Percentiles rank a stretch among this genome's conserved stretches.
Evolutionary conservation across 2,113 vertebrate species (phyloP).

Genomic region (Furnarius figulus): DNA sequence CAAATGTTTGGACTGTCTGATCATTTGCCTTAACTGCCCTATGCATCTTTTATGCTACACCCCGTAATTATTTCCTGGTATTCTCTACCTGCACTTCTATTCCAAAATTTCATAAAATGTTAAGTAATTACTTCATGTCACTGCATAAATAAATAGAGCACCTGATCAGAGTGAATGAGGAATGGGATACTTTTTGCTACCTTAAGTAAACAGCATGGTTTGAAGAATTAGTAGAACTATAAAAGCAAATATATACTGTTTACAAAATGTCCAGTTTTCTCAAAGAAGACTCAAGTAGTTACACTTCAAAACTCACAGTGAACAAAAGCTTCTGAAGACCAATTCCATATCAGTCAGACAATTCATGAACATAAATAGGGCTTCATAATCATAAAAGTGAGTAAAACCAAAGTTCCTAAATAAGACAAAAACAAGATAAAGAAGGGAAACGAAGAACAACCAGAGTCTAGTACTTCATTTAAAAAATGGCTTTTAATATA

Average conservation of each 20-base stretch:
- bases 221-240: not conserved
- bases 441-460: not conserved
- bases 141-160: not conserved
- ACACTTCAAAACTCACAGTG: not conserved
- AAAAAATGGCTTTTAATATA: constrained; percentile 22
- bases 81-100: not conserved
- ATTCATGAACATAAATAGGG: not conserved
- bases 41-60: not conserved
- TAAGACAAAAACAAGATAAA: not conserved
- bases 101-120: not conserved
- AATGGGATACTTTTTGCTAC: not conserved
- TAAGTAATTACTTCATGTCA: not conserved
- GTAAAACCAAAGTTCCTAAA: not conserved
- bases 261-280: not conserved
- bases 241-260: not conserved
- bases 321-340: not conserved
- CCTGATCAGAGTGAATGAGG: not conserved
- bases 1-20: not conserved
- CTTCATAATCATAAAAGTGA: not conserved
- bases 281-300: not conserved
- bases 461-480: not conserved
- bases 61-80: not conserved
- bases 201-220: not conserved
- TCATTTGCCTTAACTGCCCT: not conserved
- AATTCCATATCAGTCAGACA: not conserved